Conservation (phyloP, 2,113 vertebrate species). For the Nyctibius bracteatus region DNA sequence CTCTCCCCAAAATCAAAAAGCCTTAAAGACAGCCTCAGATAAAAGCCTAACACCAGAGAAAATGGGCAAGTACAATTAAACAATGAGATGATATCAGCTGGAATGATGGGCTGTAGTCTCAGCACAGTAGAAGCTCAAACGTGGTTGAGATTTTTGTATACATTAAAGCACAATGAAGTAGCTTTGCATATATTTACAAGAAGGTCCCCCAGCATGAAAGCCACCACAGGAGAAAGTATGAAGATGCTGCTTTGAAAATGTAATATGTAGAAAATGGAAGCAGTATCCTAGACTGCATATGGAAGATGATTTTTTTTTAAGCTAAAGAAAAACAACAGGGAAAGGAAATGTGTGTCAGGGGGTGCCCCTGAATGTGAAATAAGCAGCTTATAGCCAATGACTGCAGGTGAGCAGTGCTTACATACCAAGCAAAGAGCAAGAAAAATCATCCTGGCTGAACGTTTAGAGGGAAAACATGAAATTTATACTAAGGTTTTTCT, state of each 20-base stretch:
- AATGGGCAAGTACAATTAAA: constrained; percentile 10
- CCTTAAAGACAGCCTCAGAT: neutral
- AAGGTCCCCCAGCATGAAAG: neutral
- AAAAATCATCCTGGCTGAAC: neutral
- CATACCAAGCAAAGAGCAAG: neutral
- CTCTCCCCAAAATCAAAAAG: constrained; percentile 3
- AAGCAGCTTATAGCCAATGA: neutral
- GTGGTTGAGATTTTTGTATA: neutral
- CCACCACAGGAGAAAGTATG: neutral
- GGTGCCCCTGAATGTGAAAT: neutral
- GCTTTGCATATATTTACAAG: neutral
- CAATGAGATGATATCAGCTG: neutral
- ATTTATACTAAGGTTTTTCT: neutral
- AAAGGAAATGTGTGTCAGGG: neutral
- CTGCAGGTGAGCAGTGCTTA: neutral
- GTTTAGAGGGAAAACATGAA: neutral
- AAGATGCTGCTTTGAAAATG: neutral
- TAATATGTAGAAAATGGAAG: neutral
- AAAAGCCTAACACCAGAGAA: neutral
- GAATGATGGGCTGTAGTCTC: neutral
- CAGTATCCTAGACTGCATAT: neutral
- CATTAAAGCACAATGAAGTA: neutral
- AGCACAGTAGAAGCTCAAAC: neutral
- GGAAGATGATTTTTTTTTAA: neutral
- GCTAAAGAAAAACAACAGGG: neutral